Conservation (phyloP, 2,888 invertebrate genomes). For the Chesias legatella region DNA sequence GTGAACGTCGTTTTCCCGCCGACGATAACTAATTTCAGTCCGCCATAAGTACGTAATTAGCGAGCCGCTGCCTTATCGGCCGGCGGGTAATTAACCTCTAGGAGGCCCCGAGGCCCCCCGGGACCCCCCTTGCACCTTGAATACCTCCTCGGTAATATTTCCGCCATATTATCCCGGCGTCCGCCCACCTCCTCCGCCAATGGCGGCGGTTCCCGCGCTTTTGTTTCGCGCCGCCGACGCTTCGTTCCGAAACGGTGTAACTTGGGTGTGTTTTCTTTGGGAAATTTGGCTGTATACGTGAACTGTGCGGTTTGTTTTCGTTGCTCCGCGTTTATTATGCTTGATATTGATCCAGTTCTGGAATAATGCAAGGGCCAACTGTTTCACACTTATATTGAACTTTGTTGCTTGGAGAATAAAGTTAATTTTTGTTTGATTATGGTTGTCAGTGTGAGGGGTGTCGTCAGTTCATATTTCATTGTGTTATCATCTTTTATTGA, state of each 20-base stretch:
- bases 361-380: slow-evolving; percentile 46
- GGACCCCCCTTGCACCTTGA: slow-evolving; percentile 64
- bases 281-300: slow-evolving; percentile 73
- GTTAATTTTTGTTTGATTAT: slow-evolving; percentile 30
- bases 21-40: slow-evolving; percentile 80
- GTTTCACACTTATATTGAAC: neutral
- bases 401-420: slow-evolving; percentile 30
- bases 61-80: slow-evolving; percentile 80
- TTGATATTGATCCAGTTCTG: slow-evolving; percentile 35
- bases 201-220: slow-evolving; percentile 75
- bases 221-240: slow-evolving; percentile 68
- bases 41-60: slow-evolving; percentile 81
- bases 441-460: slow-evolving; percentile 53
- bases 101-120: slow-evolving; percentile 47
- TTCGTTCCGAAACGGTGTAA: slow-evolving; percentile 77
- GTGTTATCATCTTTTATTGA: slow-evolving; percentile 81
- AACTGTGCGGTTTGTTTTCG: slow-evolving; percentile 73
- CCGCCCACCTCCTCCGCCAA: slow-evolving; percentile 79
- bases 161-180: slow-evolving; percentile 76
- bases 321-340: slow-evolving; percentile 66
- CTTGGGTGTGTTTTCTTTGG: slow-evolving; percentile 65
- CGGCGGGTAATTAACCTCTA: slow-evolving; percentile 79
- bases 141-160: slow-evolving; percentile 77
- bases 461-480: slow-evolving; percentile 77
- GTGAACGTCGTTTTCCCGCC: slow-evolving; percentile 75